Percentiles rank a stretch among this genome's conserved stretches.
Evolutionary conservation across 2,113 vertebrate genomes (phyloP).

Genomic region (Equus przewalskii): DNA sequence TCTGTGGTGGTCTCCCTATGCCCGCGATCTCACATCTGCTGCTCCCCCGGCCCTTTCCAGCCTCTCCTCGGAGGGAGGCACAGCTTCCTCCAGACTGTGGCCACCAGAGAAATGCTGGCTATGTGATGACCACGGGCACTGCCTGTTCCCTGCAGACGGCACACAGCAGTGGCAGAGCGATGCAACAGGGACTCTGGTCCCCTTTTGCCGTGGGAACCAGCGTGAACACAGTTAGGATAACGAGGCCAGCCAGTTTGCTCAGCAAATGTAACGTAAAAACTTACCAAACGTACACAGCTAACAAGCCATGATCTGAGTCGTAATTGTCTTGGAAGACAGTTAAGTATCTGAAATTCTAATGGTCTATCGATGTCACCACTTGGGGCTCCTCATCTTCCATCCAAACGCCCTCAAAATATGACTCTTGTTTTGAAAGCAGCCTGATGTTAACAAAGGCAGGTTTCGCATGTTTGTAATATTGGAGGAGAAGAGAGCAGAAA

Average conservation of each 20-base stretch:
- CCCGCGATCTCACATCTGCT: background rate
- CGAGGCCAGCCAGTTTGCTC: background rate
- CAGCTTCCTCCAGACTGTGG: constrained; percentile 3
- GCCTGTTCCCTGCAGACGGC: constrained; percentile 9
- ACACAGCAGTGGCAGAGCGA: background rate
- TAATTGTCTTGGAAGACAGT: background rate
- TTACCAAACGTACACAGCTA: background rate
- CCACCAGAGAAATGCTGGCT: constrained; percentile 31
- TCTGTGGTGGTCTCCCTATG: background rate
- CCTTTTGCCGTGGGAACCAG: background rate
- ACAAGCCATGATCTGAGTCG: background rate
- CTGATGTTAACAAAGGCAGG: background rate
- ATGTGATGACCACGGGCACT: constrained; percentile 20
- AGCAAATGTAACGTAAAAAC: background rate
- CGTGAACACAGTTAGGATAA: background rate
- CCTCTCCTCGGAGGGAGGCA: background rate
- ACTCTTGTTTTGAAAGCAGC: constrained; percentile 38
- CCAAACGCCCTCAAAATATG: constrained; percentile 5
- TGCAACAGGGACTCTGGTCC: background rate
- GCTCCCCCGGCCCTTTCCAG: background rate
- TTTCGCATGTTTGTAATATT: background rate
- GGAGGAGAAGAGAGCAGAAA: background rate
- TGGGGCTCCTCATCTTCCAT: background rate
- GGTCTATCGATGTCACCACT: background rate
- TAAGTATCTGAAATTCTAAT: constrained; percentile 1